phyloP scores from a whole-genome alignment of 2,888 invertebrate species.

The Ferrisia virgata region DNA sequence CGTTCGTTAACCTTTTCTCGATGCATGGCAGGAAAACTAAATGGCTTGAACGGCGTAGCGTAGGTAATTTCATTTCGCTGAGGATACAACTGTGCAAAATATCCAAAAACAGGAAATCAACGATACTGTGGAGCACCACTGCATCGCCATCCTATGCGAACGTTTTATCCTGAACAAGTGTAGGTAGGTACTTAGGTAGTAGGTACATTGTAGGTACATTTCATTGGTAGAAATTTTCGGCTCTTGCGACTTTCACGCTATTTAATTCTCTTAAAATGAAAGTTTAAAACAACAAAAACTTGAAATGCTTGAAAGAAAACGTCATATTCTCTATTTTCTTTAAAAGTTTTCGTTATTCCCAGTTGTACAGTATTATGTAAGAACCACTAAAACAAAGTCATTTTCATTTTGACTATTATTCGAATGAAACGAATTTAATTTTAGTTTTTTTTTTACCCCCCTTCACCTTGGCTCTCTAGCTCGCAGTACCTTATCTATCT shows the following conservation, averaged over 20 bases:
- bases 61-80: neutral
- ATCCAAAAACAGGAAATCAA: neutral
- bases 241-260: constrained; percentile 20
- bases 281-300: constrained; percentile 28
- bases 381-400: constrained; percentile 30
- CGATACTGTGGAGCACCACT: neutral
- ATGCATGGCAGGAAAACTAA: too few relatives aligned
- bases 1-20: too few relatives aligned
- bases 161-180: neutral
- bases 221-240: constrained; percentile 2
- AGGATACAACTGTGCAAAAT: neutral
- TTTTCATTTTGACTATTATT: constrained; percentile 26
- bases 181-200: too few relatives aligned
- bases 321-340: constrained; percentile 28
- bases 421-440: constrained; percentile 17
- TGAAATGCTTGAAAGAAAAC: constrained; percentile 28
- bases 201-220: neutral
- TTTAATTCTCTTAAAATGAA: constrained; percentile 28
- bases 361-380: constrained; percentile 19
- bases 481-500: neutral
- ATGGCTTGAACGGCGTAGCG: too few relatives aligned
- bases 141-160: neutral
- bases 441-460: neutral
- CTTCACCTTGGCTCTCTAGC: neutral
- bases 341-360: constrained; percentile 15